Base-by-base conservation (phyloP, 1,140 invertebrate species). In the Anastrepha ludens region DNA sequence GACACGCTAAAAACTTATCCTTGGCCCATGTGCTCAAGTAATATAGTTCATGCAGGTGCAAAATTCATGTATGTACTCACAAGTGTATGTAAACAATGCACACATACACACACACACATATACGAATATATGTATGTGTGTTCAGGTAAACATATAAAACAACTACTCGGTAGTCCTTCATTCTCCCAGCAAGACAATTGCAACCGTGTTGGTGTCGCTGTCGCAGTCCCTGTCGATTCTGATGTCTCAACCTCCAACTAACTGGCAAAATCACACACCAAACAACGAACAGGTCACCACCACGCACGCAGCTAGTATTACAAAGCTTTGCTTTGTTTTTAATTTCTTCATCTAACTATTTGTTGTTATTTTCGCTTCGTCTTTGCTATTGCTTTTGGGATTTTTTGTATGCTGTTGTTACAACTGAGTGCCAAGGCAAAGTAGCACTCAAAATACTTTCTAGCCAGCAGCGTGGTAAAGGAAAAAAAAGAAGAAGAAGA, bases 1-100 rank as follows among this genome's bases (percentile, higher is more conserved):
- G 74, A 20, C 74, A 55, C 17, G 47, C 74, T 81, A 44, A 8
- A 81, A 81, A 81, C 74, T 81, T 81, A 55, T 58, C 74, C 74
- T 81, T 81, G 74, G 74, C 74, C 74, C 74, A 81, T 55, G 74
- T 81, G 47, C n/a, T 81, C 74, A 81, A 81, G 74, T 55, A 55
- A 81, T 81, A 81, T 41, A 81, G 47, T 81, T 81, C 47, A 81
- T 20, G 29, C 74, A 81, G 74, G 74, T 81, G 74, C 29, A 81
- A 20, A 81, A 81, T 81, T 50, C 55, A 62, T 62, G 17, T n/a
- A 44, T 62, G 11, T 62, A 17, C 60, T 9, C 15, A 29, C 74
- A 55, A 81, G 47, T 81, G 29, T 70, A 50, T 55, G n/a, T 74
- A 74, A 15, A 44, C 44, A 74, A 74, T 74, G n/a, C 39, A 29